Base-by-base conservation (phyloP, 1,140 invertebrate genomes). In the Drosophila rhopaloa region DNA sequence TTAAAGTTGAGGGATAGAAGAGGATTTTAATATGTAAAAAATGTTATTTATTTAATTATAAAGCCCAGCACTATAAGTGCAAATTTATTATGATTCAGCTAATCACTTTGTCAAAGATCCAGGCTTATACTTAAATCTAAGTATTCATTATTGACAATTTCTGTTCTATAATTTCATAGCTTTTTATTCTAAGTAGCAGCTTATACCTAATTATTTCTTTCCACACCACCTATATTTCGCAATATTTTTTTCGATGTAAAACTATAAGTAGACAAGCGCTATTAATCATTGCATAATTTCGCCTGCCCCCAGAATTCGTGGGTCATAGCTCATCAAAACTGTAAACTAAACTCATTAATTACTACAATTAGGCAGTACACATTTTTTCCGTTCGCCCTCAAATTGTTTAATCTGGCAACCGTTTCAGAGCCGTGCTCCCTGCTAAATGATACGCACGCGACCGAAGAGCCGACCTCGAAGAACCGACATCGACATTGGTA, bases 331-430 rank as follows among this genome's bases (percentile, higher is more conserved):
- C 81, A 79, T 79, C 60, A 38, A 50, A 63, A 46, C 68, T 71
- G 75, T 76, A 86, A 82, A 72, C 75, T 72, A 79, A 73, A 72
- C 83, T 72, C 79, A 86, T 86, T 86, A 86, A 88, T 86, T 88
- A 88, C 72, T 72, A 81, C 83, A 86, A 86, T 86, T 86, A 86
- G 66, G 71, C 63, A 72, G 56, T 71, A 72, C 50, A 55, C 46
- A 62, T 79, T 66, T 76, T 58, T 51, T 81, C 59, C 70, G 59
- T 47, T 81, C 48, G 48, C 41, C 66, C 55, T 46, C 37, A 67
- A 76, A 75, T 66, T 66, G 66, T 77, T 84, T 85, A 80, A 89
- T 89, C 76, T 79, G 58, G 41, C 59, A 67, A 75, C 75, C 67
- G 73, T 43, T 68, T 41, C 54, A 38, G 58, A 58, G 55, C 50